phyloP scores from a whole-genome alignment of 1,140 invertebrate genomes.

The Latrodectus geometricus region DNA sequence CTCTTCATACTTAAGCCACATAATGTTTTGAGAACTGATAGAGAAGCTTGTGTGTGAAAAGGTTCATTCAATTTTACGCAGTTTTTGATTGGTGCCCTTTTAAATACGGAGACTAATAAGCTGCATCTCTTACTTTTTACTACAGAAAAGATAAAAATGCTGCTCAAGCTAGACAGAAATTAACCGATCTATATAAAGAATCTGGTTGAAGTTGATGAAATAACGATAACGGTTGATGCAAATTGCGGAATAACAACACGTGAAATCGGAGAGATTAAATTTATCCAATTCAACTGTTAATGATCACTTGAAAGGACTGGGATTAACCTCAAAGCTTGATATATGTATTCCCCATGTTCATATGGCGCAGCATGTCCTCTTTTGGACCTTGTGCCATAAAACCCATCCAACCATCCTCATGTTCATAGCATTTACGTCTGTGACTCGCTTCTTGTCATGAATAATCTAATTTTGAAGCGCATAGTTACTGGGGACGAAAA shows the following conservation, averaged over 20 bases:
- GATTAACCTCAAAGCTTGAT: too few relatives aligned
- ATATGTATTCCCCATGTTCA: too few relatives aligned
- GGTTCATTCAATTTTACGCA: background rate
- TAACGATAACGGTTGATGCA: background rate
- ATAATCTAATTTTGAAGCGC: constrained; percentile 21
- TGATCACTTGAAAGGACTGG: constrained; percentile 5
- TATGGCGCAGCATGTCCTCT: too few relatives aligned
- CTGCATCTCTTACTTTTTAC: background rate
- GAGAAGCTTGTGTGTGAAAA: background rate
- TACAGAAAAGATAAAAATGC: constrained; percentile 17
- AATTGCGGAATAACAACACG: constrained; percentile 21
- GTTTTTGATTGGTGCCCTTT: too few relatives aligned
- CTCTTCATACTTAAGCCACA: background rate
- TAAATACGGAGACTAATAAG: background rate
- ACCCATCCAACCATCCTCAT: background rate
- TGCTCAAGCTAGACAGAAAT: too few relatives aligned
- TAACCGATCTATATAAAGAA: too few relatives aligned
- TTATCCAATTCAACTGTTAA: constrained; percentile 21
- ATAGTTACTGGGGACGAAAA: background rate
- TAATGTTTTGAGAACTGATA: too few relatives aligned
- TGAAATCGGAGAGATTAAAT: constrained; percentile 11
- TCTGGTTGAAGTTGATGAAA: constrained; percentile 16
- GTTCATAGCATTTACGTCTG: background rate
- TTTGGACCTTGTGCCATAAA: too few relatives aligned
- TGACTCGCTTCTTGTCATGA: constrained; percentile 14